Evolutionary conservation across 1,140 invertebrate species (phyloP), one percentile per base, ranked within the genome.

Genomic region (Fopius arisanus): DNA sequence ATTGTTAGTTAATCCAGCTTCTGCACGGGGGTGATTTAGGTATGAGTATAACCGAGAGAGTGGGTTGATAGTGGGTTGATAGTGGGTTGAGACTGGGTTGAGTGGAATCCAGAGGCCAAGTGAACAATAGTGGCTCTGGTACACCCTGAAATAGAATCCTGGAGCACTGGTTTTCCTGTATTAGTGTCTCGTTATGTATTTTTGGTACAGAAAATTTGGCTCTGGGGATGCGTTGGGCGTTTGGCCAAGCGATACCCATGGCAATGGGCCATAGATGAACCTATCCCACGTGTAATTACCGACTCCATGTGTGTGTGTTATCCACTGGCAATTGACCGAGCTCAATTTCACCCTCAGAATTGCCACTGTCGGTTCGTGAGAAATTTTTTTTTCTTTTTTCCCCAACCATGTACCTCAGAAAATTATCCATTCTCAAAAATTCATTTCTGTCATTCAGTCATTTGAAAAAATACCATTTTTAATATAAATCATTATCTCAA

Each of bases 201-300:
- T 21, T 23, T 65, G 33, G 65, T 28, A 26, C 21, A 14, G 26
- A 65, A 26, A 26, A 65, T n/a, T 26, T 16, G 31, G 62, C 62
- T 65, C 33, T 37, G 33, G 33, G 9, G 33, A 67, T 68, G 43
- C 23, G 19, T 28, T 62, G 54, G 54, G 54, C 67, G 67, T 41
- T 23, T 16, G 26, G 67, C 23, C 67, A 43, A 70, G 68, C 76
- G 78, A 67, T 67, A 63, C 76, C 77, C 75, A 78, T 82, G 80
- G 80, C 80, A 82, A 82, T 77, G 78, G 79, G 77, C 80, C 80
- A 78, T 81, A 77, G 78, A 51, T 78, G 80, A 81, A 79, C 62
- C 72, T 73, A 41, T 9, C 78, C 67, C 80, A 81, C 81, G 80
- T n/a, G n/a, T 51, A 51, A 51, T 51, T 51, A 21, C 43, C 19